Base-by-base conservation (phyloP, 2,113 vertebrate genomes). In the Cinclus mexicanus region DNA sequence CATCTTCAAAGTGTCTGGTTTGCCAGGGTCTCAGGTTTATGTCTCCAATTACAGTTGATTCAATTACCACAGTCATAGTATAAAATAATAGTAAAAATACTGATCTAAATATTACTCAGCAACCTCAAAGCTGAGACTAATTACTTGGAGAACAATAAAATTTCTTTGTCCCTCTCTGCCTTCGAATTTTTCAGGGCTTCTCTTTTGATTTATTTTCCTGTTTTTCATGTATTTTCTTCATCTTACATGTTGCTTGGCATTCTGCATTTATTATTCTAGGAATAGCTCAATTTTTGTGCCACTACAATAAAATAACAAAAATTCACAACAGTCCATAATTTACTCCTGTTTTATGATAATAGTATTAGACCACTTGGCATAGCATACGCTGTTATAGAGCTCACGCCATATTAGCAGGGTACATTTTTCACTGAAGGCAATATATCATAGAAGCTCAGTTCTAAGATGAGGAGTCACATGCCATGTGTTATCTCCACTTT, bases 121-220 rank as follows among this genome's bases (percentile, higher is more conserved):
- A 84, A 22, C 53, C 87, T 42, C 16, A 60, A 71, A 87, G 7
- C 13, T 26, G 29, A 84, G 56, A 84, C 1, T 28, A 16, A 15
- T 31, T 84, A 3, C 10, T 89, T 59, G 33, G 14, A 74, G 22
- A 70, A 60, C 35, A 75, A 57, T 2, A 6, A n/a, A 14, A 19
- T 6, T 17, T 12, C 11, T 19, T 39, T 12, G 3, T 4, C 4
- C 2, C 1, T 4, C 15, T 19, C 23, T 17, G 2, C 9, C 7
- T 59, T 79, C 1, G 0, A 19, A 20, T 41, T 70, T 23, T 87
- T 84, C 1, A 37, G 0, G 5, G 25, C 6, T 57, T 80, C 9
- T 33, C 3, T 77, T 55, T 35, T 78, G 5, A 42, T 44, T 84
- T 6, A 23, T 3, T 47, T 82, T 60, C 6, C 12, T 50, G 2